Base-by-base conservation (phyloP, 2,797 vertebrate genomes). In the Cryptoprocta ferox region DNA sequence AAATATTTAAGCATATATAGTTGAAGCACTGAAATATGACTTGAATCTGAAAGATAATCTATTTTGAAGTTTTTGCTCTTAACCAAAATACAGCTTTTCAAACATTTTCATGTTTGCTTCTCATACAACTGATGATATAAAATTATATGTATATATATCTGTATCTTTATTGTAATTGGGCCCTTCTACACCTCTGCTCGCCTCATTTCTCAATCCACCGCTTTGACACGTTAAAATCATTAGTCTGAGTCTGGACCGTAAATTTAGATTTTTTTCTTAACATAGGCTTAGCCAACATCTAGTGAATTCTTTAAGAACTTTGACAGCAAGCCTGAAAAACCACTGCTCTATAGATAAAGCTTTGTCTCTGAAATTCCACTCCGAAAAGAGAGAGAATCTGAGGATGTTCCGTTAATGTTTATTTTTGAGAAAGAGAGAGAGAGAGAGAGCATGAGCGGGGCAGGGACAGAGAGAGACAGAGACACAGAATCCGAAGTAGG, bases 41-140 rank as follows among this genome's bases (percentile, higher is more conserved):
- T 96, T 96, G 86, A 75, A 82, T 73, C 91, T 86, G 56, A 96
- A 96, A 81, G 73, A 84, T 78, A 94, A 68, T 73, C 85, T 87
- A 73, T 50, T 56, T 86, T 79, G 80, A 89, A 93, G 92, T 65
- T 76, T 87, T 79, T 97, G 53, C 56, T 95, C 9, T 94, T 91
- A 85, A 50, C 53, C 78, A 92, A 75, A 94, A 92, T 75, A 87
- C 2, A 48, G 12, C 53, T 91, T 63, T 89, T 83, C 30, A 85
- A 59, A 86, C 76, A 89, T 93, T 53, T n/a, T 79, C 56, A 87
- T 50, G 9, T 94, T 89, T 87, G 35, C 56, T 89, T 93, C 35
- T 59, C 10, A 2, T 84, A 65, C 28, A 93, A 84, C 63, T 50
- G 66, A 61, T 93, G 48, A 63, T 79, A 13, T 65, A 63, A 83